Conservation (phyloP, 2,888 invertebrate species). For the Gortyna flavago region DNA sequence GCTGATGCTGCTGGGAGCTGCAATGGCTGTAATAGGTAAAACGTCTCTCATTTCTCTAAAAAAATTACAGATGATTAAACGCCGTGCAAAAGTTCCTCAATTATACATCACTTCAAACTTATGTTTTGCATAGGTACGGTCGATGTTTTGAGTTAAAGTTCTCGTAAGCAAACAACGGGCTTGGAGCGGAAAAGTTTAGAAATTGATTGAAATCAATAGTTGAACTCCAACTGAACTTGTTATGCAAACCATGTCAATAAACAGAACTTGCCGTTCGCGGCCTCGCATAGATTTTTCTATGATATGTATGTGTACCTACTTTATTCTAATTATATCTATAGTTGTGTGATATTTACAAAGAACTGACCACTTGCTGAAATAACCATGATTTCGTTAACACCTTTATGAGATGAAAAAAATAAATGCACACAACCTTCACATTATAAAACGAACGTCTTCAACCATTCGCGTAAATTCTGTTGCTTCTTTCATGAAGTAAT, state of each 20-base stretch:
- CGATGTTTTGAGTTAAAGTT: slow-evolving; percentile 12
- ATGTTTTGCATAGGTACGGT: slow-evolving; percentile 3
- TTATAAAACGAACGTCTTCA: not conserved
- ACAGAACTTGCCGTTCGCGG: slow-evolving; percentile 9
- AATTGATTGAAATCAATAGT: slow-evolving; percentile 37
- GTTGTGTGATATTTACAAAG: not conserved
- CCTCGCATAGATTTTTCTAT: not conserved
- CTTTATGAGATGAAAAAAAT: not conserved
- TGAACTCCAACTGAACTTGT: slow-evolving; percentile 32
- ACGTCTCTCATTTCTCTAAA: not conserved
- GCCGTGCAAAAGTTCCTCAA: not conserved
- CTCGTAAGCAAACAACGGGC: slow-evolving; percentile 31
- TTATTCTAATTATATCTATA: not conserved
- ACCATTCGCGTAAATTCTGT: not conserved
- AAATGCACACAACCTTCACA: not conserved
- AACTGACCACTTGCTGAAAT: not conserved
- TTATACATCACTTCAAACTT: slow-evolving; percentile 25
- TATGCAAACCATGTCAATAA: slow-evolving; percentile 33
- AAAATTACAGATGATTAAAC: not conserved
- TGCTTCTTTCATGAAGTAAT: slow-evolving; percentile 12
- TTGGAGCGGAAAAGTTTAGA: slow-evolving; percentile 15
- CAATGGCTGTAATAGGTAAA: slow-evolving; percentile 97
- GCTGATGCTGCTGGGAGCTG: slow-evolving; percentile 96
- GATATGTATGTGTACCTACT: not conserved
- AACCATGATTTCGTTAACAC: not conserved